Evolutionary conservation across 2,888 invertebrate species (phyloP).

Genomic region (Stegophylla sp.): DNA sequence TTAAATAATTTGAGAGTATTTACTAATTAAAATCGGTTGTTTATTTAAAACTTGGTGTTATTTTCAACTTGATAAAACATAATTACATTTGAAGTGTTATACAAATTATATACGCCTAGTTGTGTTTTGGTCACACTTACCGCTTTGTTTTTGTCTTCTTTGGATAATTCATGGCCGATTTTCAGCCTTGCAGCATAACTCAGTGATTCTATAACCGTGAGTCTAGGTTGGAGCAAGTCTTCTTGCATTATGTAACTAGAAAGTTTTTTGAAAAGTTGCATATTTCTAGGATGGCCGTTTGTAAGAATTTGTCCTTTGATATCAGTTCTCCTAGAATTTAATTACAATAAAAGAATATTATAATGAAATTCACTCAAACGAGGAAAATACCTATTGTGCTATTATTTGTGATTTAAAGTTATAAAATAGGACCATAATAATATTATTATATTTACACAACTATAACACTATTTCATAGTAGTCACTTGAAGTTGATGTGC

Average conservation of each 20-base stretch:
- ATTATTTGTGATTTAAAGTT: too few species aligned
- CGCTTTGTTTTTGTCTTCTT: constrained; percentile 70
- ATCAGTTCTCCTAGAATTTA: constrained; percentile 68
- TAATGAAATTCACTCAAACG: too few species aligned
- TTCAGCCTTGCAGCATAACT: constrained; percentile 77
- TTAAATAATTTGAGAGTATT: too few species aligned
- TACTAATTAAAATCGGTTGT: too few species aligned
- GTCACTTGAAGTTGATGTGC: too few species aligned
- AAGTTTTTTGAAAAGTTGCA: constrained; percentile 76
- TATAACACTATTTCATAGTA: too few species aligned
- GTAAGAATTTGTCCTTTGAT: constrained; percentile 74
- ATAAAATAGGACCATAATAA: too few species aligned
- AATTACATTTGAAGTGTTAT: too few species aligned
- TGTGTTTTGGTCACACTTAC: constrained; percentile 66
- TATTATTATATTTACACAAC: too few species aligned
- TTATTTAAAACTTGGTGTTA: too few species aligned
- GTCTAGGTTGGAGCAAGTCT: constrained; percentile 74
- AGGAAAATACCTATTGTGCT: too few species aligned
- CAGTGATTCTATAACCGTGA: constrained; percentile 79
- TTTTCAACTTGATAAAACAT: too few species aligned
- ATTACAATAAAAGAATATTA: constrained; percentile 4
- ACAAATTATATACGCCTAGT: not conserved
- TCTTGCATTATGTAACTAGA: constrained; percentile 85
- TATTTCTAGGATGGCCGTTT: constrained; percentile 73
- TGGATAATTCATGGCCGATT: constrained; percentile 70